Evolutionary conservation across 1,140 invertebrate species (phyloP), one percentile per base, ranked within the genome.

Genomic region (Oreohelix idahoensis): DNA sequence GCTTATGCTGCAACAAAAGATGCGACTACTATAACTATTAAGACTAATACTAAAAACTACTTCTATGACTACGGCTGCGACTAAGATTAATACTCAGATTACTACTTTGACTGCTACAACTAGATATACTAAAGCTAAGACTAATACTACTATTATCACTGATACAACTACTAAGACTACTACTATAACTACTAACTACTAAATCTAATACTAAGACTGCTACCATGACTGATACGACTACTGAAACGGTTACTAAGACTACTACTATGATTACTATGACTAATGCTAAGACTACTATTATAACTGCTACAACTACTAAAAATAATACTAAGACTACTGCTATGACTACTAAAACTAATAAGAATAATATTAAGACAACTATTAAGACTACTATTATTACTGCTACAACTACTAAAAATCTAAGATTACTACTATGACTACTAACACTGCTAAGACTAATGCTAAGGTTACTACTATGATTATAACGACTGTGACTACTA

Each of bases 161-260:
- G n/a, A 86, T 96, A 96, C 87, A 96, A 96, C 91, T 95, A 91
- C 2, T 58, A 15, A 17, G 8, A 58, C 51, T 26, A 58, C 51
- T 26, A 58, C 15, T 58, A 23, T 26, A 66, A 95, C 86, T 87
- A 96, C 96, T 95, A 95, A 96, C n/a, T n/a, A 0, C 96, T 95
- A 89, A 97, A 97, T 58, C 97, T 95, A 87, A 96, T 95, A 87
- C 96, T 95, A n/a, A n/a, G n/a, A 91, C 96, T 89, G 91, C 96
- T 96, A 88, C 95, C 96, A 87, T 95, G 96, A n/a, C n/a, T 87
- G 96, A 96, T 83, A 96, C 96, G 49, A 86, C 85, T 66, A 89
- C 88, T 85, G 89, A 89, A 75, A 88, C 88, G 77, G 89, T 71
- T 66, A 89, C 89, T 79, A 90, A 89, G 73, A 88, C 89, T 66